phyloP scores from a whole-genome alignment of 2,113 vertebrate genomes.

The Monarcha castaneiventris region DNA sequence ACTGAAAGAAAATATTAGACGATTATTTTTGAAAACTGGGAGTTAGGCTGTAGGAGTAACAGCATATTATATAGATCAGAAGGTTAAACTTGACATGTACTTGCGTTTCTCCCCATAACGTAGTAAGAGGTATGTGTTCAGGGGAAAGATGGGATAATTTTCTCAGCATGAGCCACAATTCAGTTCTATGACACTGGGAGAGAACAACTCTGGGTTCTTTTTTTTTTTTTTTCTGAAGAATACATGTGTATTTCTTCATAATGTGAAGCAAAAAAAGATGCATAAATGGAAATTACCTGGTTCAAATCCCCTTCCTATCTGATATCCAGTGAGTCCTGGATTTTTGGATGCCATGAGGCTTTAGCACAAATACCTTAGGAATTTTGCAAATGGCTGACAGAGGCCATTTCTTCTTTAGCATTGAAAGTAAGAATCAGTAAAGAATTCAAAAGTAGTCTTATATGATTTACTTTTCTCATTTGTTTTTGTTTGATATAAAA shows the following conservation, averaged over 20 bases:
- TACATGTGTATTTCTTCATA: background rate
- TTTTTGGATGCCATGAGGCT: background rate
- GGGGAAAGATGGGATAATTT: background rate
- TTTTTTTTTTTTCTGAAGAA: background rate
- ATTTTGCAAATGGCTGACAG: background rate
- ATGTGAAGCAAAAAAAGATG: background rate
- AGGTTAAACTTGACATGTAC: background rate
- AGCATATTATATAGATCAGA: background rate
- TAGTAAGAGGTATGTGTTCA: background rate
- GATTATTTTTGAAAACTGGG: background rate
- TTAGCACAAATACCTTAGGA: background rate
- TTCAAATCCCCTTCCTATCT: background rate
- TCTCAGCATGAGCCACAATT: background rate
- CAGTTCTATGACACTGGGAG: background rate
- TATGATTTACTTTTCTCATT: background rate
- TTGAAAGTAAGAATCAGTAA: background rate
- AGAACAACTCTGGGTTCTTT: background rate
- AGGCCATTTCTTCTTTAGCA: background rate
- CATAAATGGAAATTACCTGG: accelerated
- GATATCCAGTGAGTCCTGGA: background rate
- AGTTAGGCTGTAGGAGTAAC: background rate
- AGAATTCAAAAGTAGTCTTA: background rate
- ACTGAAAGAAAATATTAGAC: background rate
- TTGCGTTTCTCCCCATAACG: background rate
- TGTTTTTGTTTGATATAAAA: background rate